Evolutionary conservation across 1,140 invertebrate species (phyloP).

Genomic region (Pseudomyrmex concolor): DNA sequence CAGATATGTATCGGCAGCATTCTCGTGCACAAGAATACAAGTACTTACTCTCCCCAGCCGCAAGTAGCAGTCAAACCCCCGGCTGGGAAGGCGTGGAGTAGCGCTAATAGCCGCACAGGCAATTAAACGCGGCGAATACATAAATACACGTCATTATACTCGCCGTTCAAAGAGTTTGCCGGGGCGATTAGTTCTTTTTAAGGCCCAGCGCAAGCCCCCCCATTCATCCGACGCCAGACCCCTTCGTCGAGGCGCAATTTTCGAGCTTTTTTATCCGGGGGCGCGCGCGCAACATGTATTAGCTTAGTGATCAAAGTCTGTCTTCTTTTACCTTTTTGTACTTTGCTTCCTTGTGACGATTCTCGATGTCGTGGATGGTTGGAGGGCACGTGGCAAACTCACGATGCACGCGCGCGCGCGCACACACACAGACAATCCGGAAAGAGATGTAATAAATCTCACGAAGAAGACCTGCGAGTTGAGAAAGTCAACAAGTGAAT

Average conservation of each 20-base stretch:
- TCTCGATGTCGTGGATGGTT: background rate
- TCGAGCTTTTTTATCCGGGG: slow-evolving; percentile 14
- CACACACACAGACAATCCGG: background rate
- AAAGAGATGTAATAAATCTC: background rate
- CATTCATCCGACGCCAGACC: slow-evolving; percentile 34
- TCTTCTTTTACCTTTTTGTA: background rate
- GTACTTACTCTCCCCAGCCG: slow-evolving; percentile 21
- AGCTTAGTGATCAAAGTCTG: slow-evolving; percentile 31
- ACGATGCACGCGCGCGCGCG: no score
- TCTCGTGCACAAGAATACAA: background rate
- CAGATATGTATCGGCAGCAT: background rate
- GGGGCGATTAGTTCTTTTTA: slow-evolving; percentile 71
- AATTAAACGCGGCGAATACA: slow-evolving; percentile 79
- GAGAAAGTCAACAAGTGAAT: background rate
- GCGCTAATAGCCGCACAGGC: slow-evolving; percentile 74
- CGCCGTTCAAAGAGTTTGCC: slow-evolving; percentile 74
- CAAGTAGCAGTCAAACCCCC: slow-evolving; percentile 3
- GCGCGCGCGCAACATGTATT: slow-evolving; percentile 2
- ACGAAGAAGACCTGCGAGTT: background rate
- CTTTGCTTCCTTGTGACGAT: background rate
- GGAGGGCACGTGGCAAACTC: slow-evolving; percentile 12
- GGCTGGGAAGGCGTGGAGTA: slow-evolving; percentile 18
- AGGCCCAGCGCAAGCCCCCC: background rate
- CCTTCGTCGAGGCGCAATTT: slow-evolving; percentile 27
- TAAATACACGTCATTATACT: slow-evolving; percentile 81